Percentiles rank a stretch among this genome's conserved stretches.
Conservation (phyloP, 1,140 invertebrate species). For the Brachionus asplanchnoidis region DNA sequence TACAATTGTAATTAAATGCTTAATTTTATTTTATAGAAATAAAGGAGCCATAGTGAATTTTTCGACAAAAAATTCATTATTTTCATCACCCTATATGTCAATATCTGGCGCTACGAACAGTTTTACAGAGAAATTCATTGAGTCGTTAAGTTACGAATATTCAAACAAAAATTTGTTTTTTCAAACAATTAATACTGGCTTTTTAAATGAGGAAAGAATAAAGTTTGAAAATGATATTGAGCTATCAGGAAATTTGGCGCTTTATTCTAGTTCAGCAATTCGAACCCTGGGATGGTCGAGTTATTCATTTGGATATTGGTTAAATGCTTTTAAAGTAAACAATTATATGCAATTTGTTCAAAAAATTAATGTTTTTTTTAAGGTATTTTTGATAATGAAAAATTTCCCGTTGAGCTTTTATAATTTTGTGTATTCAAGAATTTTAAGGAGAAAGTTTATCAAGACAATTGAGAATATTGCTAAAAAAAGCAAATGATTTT, state of each 20-base stretch:
- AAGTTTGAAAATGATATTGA: background rate
- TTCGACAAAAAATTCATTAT: background rate
- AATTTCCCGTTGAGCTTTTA: background rate
- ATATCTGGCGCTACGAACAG: background rate
- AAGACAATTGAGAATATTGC: background rate
- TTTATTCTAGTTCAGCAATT: background rate
- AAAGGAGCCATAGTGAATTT: constrained; percentile 29
- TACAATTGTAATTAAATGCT: background rate
- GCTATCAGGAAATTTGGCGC: background rate
- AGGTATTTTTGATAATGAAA: background rate
- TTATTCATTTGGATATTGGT: constrained; percentile 22
- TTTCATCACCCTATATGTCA: constrained; percentile 1
- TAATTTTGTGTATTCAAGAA: background rate
- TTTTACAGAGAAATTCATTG: constrained; percentile 16
- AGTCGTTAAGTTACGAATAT: constrained; percentile 2
- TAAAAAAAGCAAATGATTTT: background rate
- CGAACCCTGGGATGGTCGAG: background rate
- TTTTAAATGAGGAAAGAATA: background rate
- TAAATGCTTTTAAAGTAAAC: background rate
- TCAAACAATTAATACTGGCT: background rate
- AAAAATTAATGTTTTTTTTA: background rate
- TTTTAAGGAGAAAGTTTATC: background rate
- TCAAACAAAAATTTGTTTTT: background rate
- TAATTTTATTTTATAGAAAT: constrained; percentile 7
- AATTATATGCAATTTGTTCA: background rate